These are phyloP conservation scores for Tetanocera ferruginea DNA, from an alignment of 2,888 invertebrate species.

Conservation along the genomic window DNA sequence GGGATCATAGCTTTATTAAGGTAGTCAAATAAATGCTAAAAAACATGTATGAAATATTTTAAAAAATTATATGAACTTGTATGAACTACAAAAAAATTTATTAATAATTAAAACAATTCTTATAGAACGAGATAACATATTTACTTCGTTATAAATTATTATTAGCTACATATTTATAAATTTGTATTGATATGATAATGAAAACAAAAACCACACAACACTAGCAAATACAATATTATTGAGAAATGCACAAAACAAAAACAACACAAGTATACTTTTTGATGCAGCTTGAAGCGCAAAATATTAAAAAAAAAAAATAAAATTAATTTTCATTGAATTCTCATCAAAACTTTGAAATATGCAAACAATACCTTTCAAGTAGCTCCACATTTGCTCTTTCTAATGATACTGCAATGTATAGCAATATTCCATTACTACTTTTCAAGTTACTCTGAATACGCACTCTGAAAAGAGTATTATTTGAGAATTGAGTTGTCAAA, in stretches of 20 bases:
- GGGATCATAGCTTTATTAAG: constrained; percentile 80
- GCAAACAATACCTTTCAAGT: too few relatives aligned
- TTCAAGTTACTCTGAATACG: too few relatives aligned
- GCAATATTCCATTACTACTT: too few relatives aligned
- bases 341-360: too few relatives aligned
- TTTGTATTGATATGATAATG: constrained; percentile 1
- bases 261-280: too few relatives aligned
- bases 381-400: too few relatives aligned
- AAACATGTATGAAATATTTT: constrained; percentile 39
- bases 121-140: constrained; percentile 4
- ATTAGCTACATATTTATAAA: constrained; percentile 7
- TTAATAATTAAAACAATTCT: constrained; percentile 1
- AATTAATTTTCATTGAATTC: too few relatives aligned
- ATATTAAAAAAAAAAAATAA: too few relatives aligned
- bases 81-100: constrained; percentile 28
- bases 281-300: too few relatives aligned
- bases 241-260: not conserved
- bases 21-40: constrained; percentile 60
- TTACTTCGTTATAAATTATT: constrained; percentile 7
- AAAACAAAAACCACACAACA: not conserved
- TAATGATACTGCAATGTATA: too few relatives aligned
- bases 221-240: not conserved
- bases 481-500: too few relatives aligned
- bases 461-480: too few relatives aligned
- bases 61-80: constrained; percentile 27